Evolutionary conservation across 2,888 invertebrate species (phyloP), one percentile per base, ranked within the genome.

Genomic region (Polyommatus icarus): DNA sequence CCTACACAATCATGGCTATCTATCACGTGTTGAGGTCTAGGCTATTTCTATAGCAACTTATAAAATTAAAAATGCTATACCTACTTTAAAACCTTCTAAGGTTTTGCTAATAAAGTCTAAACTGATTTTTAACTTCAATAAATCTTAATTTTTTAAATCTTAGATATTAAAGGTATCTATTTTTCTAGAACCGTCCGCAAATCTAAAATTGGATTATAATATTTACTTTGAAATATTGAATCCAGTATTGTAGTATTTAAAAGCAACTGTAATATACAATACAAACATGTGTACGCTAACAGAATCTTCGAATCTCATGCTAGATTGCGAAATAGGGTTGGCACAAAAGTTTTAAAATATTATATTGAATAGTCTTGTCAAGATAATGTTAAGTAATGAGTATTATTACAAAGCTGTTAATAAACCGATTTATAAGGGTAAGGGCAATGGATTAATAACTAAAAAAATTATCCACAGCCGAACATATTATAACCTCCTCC

Each of bases 311-410:
- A 84, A 86, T 85, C 82, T 82, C 82, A 83, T 83, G 81, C 85
- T 84, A 87, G 86, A 87, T 89, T 87, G 84, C 83, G 82, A 79
- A 61, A 57, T 84, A 89, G 89, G 90, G 89, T 80, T 89, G 86
- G 7, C 84, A 79, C 80, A 67, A 59, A 46, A 10, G 8, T 59
- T 54, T 54, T 32, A 20, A 67, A 29, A 15, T 61, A 18, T 54
- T 46, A 18, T 75, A 24, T 32, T 75, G 67, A 61, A 32, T 76
- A 54, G 1, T 32, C n/a, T 18, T 46, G 3, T 40, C 2, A 10
- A 46, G 46, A 46, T 46, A 46, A 46, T 46, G 10, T 46, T 46
- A 10, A 10, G 10, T 72, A n/a, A 18, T n/a, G 32, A 8, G n/a
- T 40, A 36, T 59, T 20, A 5, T 3, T 59, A 59, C n/a, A 20